A percentile compares a stretch with the other conserved stretches of the same genome.
These are phyloP conservation scores for Ibidorhyncha struthersii DNA, from an alignment of 2,113 vertebrate species.

Conservation along the genomic window DNA sequence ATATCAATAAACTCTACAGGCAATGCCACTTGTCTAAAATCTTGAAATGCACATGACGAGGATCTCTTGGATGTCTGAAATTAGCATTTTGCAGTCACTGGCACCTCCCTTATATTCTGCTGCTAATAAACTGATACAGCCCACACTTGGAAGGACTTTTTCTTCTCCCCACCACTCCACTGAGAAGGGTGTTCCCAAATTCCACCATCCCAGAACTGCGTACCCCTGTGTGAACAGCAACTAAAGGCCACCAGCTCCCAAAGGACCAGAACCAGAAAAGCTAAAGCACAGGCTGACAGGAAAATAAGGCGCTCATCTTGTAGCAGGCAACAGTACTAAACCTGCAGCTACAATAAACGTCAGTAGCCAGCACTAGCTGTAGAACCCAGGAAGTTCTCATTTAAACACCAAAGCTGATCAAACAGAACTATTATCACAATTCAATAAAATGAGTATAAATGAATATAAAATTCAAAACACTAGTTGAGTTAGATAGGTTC, in stretches of 20 bases:
- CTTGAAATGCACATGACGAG: neutral
- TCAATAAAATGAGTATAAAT: neutral
- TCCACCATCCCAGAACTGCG: neutral
- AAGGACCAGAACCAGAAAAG: neutral
- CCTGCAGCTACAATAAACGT: neutral
- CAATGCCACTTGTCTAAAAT: neutral
- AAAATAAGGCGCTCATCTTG: neutral
- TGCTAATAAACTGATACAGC: neutral
- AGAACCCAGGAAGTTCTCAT: neutral
- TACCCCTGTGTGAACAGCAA: neutral
- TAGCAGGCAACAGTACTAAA: neutral
- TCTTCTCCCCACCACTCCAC: neutral
- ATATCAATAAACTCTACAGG: neutral
- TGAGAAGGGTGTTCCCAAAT: neutral
- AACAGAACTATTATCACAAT: neutral
- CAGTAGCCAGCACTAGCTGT: neutral
- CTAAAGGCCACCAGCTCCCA: neutral
- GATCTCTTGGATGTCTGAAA: neutral
- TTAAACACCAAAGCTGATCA: neutral
- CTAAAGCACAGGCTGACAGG: neutral
- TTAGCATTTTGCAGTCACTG: neutral
- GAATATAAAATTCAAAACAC: neutral
- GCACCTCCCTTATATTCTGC: neutral
- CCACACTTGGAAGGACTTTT: neutral
- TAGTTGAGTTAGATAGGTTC: neutral